phyloP scores from a whole-genome alignment of 1,140 invertebrate genomes.

The Drosophila nannoptera region DNA sequence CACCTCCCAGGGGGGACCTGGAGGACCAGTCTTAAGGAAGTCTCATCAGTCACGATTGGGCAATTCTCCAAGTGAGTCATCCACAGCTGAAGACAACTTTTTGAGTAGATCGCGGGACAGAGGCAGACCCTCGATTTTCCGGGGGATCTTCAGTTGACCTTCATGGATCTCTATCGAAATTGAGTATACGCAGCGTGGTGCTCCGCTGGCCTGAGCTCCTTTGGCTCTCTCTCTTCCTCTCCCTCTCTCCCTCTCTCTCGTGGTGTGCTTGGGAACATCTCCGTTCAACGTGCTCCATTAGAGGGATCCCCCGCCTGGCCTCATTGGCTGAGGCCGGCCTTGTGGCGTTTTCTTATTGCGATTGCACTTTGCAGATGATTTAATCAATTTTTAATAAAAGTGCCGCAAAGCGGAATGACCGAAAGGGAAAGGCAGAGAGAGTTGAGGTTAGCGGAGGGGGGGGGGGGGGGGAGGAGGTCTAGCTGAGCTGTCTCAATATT shows the following conservation, averaged over 20 bases:
- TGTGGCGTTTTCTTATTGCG: neutral
- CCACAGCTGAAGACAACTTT: neutral
- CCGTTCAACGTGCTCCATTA: too few relatives aligned
- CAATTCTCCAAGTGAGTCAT: neutral
- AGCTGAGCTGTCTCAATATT: neutral
- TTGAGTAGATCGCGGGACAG: too few relatives aligned
- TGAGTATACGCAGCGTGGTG: neutral
- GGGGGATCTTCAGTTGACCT: too few relatives aligned
- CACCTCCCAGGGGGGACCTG: neutral
- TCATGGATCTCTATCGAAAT: too few relatives aligned
- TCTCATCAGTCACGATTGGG: neutral
- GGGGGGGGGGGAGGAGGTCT: neutral
- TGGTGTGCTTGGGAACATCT: too few relatives aligned
- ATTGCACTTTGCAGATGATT: slow-evolving; percentile 57
- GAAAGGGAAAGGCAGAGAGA: too few relatives aligned
- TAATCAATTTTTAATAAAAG: slow-evolving; percentile 66
- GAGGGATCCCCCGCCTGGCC: neutral
- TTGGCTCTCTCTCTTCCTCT: neutral
- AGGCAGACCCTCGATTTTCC: too few relatives aligned
- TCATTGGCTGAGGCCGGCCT: neutral
- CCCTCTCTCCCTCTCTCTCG: neutral
- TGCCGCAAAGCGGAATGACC: neutral
- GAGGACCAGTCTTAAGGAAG: neutral
- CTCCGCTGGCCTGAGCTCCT: too few relatives aligned
- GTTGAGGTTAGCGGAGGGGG: neutral